These are phyloP conservation scores for Tympanoctomys barrerae DNA, from an alignment of 2,797 vertebrate species.

Conservation along the genomic window DNA sequence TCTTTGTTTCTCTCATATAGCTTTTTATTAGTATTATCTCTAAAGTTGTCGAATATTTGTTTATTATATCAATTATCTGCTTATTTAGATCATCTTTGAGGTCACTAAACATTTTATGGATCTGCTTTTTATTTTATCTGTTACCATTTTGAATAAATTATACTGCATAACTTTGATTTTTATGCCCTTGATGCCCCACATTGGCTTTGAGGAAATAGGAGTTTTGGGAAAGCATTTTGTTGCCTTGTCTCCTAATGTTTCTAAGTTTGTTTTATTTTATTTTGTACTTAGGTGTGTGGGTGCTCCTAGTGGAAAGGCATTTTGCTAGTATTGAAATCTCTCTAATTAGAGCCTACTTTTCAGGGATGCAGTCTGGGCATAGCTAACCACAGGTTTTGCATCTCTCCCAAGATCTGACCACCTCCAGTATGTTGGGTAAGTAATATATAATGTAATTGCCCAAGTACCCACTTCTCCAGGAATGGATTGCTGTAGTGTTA, in stretches of 20 bases:
- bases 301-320: background rate
- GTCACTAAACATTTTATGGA: background rate
- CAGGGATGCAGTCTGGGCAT: background rate
- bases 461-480: background rate
- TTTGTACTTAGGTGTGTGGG: background rate
- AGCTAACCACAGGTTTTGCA: background rate
- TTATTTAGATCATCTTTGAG: background rate
- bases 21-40: background rate
- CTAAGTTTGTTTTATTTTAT: background rate
- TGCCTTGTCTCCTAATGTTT: background rate
- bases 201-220: background rate
- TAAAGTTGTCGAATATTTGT: background rate
- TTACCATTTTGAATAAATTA: background rate
- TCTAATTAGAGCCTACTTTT: background rate
- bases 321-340: background rate
- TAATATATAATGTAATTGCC: background rate
- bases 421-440: background rate
- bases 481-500: background rate
- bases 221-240: background rate
- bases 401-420: background rate
- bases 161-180: background rate
- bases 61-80: background rate
- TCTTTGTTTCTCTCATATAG: background rate
- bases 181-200: background rate
- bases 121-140: background rate